These are phyloP conservation scores for Aix galericulata DNA, from an alignment of 2,113 vertebrate species.

Conservation along the genomic window DNA sequence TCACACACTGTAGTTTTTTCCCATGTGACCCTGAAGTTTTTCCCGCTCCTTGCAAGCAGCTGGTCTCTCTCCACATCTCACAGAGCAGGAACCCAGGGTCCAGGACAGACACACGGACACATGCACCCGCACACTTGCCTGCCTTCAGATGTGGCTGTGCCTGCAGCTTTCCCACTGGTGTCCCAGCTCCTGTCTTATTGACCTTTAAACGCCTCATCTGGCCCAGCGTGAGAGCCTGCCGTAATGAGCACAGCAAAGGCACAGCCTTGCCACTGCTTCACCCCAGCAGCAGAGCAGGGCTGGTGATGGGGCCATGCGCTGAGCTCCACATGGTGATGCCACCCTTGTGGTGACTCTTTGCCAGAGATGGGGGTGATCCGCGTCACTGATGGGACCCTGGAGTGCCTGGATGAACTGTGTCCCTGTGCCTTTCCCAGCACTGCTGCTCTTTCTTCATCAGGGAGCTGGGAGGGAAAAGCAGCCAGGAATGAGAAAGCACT, in stretches of 20 bases:
- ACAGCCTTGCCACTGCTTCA: neutral
- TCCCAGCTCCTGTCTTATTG: neutral
- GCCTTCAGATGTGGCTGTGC: neutral
- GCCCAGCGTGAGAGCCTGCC: neutral
- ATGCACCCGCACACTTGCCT: neutral
- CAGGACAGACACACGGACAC: rapidly evolving
- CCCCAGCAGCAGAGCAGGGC: neutral
- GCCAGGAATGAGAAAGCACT: neutral
- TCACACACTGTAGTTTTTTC: neutral
- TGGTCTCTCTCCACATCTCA: too few species aligned
- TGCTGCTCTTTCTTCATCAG: neutral
- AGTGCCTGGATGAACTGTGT: neutral
- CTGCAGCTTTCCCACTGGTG: neutral
- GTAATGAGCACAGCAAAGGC: neutral
- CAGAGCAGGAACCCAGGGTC: neutral
- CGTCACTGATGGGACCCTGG: neutral
- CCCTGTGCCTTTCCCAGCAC: neutral
- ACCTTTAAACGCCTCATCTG: neutral
- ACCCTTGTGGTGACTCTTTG: neutral
- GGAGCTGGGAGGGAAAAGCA: neutral
- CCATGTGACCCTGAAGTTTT: neutral
- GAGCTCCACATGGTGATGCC: neutral
- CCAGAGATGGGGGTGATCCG: neutral
- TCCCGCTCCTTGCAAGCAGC: neutral
- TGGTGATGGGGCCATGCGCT: neutral